These are phyloP conservation scores for Phalloptychus januarius DNA, from an alignment of 2,797 vertebrate species.

Conservation along the genomic window DNA sequence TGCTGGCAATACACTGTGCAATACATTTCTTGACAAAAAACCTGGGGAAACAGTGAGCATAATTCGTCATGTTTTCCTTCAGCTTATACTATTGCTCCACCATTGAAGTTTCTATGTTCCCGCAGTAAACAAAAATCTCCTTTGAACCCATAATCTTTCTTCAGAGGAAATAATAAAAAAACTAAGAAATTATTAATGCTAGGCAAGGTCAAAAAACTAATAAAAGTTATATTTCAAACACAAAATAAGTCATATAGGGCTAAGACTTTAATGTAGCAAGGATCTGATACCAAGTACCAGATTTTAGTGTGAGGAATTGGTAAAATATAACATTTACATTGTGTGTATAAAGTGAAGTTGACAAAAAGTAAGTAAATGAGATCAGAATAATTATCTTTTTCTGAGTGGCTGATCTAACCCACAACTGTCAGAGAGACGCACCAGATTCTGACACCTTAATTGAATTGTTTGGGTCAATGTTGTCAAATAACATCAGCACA, in stretches of 20 bases:
- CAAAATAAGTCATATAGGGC: neutral
- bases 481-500: neutral
- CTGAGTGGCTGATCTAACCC: neutral
- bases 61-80: slow-evolving; percentile 6
- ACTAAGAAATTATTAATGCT: neutral
- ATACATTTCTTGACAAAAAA: neutral
- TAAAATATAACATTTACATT: neutral
- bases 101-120: neutral
- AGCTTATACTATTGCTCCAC: neutral
- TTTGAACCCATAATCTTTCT: neutral
- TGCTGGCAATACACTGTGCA: neutral
- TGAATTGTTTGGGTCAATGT: neutral
- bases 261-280: neutral
- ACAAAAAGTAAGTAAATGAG: neutral
- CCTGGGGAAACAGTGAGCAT: neutral
- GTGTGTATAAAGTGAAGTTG: neutral
- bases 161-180: neutral
- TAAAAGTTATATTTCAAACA: neutral
- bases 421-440: neutral
- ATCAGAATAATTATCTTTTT: neutral
- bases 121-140: slow-evolving; percentile 1
- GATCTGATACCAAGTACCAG: neutral
- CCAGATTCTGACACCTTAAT: neutral
- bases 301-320: neutral
- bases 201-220: neutral